Conservation (phyloP, 2,888 invertebrate species). For the Agrypnus murinus region DNA sequence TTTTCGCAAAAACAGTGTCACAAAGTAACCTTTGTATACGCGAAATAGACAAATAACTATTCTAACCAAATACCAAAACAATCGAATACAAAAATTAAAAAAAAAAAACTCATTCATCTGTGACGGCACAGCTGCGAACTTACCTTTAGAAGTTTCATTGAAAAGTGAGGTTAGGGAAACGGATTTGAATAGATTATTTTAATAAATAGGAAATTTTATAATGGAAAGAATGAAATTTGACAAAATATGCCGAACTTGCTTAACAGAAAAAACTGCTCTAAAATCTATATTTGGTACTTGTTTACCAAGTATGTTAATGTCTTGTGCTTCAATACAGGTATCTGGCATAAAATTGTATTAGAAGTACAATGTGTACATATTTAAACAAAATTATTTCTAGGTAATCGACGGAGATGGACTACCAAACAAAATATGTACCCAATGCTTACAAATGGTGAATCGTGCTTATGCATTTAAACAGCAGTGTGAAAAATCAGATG, state of each 20-base stretch:
- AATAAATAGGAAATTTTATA: no score
- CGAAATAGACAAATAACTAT: no score
- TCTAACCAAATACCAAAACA: no score
- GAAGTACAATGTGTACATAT: background rate
- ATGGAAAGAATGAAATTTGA: constrained; percentile 67
- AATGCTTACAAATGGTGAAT: constrained; percentile 68
- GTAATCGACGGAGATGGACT: constrained; percentile 68
- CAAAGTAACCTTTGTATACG: no score
- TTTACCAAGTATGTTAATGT: constrained; percentile 69
- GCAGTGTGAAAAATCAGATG: constrained; percentile 69
- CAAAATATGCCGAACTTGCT: constrained; percentile 68
- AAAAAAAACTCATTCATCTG: no score
- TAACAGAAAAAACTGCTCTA: constrained; percentile 67
- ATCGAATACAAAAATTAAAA: no score
- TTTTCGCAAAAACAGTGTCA: no score
- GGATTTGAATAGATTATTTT: no score
- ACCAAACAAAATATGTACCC: constrained; percentile 68
- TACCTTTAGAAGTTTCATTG: no score
- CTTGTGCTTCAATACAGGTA: constrained; percentile 68
- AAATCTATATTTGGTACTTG: constrained; percentile 68
- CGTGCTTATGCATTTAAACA: constrained; percentile 68
- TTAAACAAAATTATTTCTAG: constrained; percentile 53
- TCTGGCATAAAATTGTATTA: background rate
- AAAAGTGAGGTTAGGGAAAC: no score
- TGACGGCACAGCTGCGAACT: no score